Conservation (phyloP, 2,888 invertebrate species). For the Brachycybe producta region DNA sequence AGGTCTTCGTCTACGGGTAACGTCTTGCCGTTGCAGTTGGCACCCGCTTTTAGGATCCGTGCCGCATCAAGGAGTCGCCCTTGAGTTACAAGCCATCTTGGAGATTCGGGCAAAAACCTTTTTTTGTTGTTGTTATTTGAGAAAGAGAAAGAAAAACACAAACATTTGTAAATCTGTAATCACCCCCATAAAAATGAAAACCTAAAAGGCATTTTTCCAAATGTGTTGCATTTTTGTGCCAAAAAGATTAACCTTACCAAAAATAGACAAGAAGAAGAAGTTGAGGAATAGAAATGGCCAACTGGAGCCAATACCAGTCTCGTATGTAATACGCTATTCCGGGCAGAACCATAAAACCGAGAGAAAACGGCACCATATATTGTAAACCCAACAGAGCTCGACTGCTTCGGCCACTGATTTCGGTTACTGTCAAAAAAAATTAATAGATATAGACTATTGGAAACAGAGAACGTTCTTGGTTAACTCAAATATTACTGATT, state of each 20-base stretch:
- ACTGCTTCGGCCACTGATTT: constrained; percentile 65
- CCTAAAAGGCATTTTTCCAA: background rate
- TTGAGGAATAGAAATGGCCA: constrained; percentile 59
- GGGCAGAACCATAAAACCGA: constrained; percentile 59
- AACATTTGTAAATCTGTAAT: background rate
- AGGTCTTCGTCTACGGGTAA: constrained; percentile 19
- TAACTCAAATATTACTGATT: constrained; percentile 1
- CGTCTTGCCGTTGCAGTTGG: constrained; percentile 36
- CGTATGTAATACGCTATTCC: constrained; percentile 55
- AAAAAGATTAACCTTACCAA: too few species aligned
- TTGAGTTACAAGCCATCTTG: constrained; percentile 59
- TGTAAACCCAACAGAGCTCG: constrained; percentile 65
- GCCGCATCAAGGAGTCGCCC: constrained; percentile 50
- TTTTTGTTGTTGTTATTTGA: too few species aligned
- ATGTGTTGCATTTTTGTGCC: too few species aligned
- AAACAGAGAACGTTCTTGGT: background rate
- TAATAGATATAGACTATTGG: background rate
- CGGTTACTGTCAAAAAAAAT: constrained; percentile 43
- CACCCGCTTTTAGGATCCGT: constrained; percentile 47
- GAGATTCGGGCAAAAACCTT: constrained; percentile 62
- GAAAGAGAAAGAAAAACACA: too few species aligned
- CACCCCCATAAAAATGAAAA: background rate
- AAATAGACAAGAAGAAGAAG: constrained; percentile 51
- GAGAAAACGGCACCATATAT: constrained; percentile 62
- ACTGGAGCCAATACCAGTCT: constrained; percentile 57